Base-by-base conservation (phyloP, 1,140 invertebrate species). In the Drosophila sulfurigaster region DNA sequence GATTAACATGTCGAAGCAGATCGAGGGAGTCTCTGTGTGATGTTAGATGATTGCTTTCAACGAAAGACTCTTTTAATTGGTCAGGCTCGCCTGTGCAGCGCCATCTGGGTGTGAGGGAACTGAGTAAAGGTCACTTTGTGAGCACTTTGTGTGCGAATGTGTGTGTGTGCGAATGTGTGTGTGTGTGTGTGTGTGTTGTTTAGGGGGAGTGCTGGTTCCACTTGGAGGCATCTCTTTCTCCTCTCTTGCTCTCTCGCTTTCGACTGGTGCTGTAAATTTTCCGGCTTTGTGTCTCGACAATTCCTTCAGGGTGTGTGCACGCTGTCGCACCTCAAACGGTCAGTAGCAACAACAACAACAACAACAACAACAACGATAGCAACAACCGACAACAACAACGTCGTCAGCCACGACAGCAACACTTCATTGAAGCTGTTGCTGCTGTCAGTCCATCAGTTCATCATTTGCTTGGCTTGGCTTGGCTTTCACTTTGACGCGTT, bases 401-500 rank as follows among this genome's bases (percentile, higher is more conserved):
- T 4, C 30, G 43, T 15, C 10, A 48, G 15, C 32, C 43, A 45
- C 41, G 28, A 35, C 46, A 28, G 25, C 16, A 32, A 28, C 54
- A 52, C 25, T 72, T 67, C 46, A 67, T 51, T 72, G 56, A 28
- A 71, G 62, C 43, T 65, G 62, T 54, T 67, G 62, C 43, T 65
- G 62, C 63, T 67, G 63, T 65, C 60, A 48, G 69, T 65, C 69
- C 52, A 56, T 57, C 69, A 58, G 69, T 52, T 67, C 46, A 73
- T 67, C 70, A 73, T 73, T 67, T 59, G 70, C 63, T 51, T 75
- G 71, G 75, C 69, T 51, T 75, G 71, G 75, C 69, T 69, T 72
- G 62, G 69, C 82, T 86, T 86, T 86, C 82, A 86, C 82, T 86
- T 87, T 72, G 82, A 69, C 70, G 79, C 70, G 79, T 75, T 86